phyloP scores from a whole-genome alignment of 2,888 invertebrate genomes.

The Eilema sororculum region DNA sequence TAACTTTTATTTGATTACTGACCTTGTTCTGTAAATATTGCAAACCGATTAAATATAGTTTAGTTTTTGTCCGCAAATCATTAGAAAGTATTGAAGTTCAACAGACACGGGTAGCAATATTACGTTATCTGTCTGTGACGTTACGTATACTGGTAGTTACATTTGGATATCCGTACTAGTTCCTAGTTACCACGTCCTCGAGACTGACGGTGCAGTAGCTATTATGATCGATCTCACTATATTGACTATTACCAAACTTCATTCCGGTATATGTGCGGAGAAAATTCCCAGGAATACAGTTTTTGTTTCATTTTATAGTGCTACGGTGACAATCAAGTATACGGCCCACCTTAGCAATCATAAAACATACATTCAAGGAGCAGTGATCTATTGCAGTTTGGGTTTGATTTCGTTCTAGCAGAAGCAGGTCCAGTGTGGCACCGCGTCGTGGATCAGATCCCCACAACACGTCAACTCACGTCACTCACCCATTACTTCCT shows the following conservation, averaged over 20 bases:
- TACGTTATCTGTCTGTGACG: not conserved
- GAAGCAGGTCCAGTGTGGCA: too few species aligned
- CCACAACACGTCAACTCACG: too few species aligned
- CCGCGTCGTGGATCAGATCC: too few species aligned
- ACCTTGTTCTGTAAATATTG: slow-evolving; percentile 11
- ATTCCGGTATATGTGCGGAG: not conserved
- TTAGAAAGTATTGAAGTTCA: slow-evolving; percentile 18
- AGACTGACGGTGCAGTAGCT: not conserved
- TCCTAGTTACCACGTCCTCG: not conserved
- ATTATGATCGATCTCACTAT: not conserved
- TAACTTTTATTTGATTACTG: slow-evolving; percentile 13
- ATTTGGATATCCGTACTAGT: slow-evolving; percentile 5
- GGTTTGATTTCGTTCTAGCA: too few species aligned
- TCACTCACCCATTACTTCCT: too few species aligned
- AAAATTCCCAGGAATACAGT: not conserved
- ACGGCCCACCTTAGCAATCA: not conserved
- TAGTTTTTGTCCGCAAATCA: slow-evolving; percentile 15
- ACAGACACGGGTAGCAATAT: slow-evolving; percentile 1
- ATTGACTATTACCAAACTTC: not conserved
- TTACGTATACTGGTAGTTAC: not conserved
- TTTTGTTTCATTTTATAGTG: too few species aligned
- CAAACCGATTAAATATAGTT: slow-evolving; percentile 6
- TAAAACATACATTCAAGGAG: not conserved
- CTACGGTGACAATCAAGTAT: not conserved
- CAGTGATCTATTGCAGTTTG: not conserved